Conservation (phyloP, 2,888 invertebrate species). For the Standfussiana lucernea region DNA sequence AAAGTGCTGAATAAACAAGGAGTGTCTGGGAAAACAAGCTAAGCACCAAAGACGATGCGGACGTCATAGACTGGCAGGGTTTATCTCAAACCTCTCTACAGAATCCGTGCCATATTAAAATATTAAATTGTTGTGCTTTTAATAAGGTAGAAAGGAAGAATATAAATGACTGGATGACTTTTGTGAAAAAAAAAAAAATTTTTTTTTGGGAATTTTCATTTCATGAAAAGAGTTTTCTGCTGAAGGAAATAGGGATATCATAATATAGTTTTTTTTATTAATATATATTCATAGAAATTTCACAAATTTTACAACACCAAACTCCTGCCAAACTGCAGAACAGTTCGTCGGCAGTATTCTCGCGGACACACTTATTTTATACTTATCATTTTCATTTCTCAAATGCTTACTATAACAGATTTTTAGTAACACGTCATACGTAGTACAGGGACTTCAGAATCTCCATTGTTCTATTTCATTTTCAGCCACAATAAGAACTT, state of each 20-base stretch:
- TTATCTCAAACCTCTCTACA: conserved; percentile 34
- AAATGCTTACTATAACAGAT: neutral
- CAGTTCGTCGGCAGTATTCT: no score
- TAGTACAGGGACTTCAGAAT: neutral
- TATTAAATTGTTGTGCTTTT: conserved; percentile 30
- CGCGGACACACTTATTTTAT: no score
- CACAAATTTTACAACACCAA: no score
- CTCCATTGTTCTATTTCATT: conserved; percentile 7
- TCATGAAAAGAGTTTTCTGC: neutral
- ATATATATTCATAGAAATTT: no score
- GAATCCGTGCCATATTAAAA: conserved; percentile 29
- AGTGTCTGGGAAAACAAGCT: conserved; percentile 34
- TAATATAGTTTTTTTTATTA: no score
- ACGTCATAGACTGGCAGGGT: conserved; percentile 25
- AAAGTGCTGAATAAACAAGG: conserved; percentile 41
- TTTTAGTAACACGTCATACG: neutral
- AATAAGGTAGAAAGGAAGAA: conserved; percentile 8
- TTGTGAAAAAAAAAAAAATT: neutral
- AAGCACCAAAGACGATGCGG: conserved; percentile 20
- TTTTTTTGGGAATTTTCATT: neutral
- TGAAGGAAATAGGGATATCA: no score
- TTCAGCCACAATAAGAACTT: neutral
- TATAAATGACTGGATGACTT: neutral
- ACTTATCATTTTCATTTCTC: neutral
- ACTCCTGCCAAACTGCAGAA: no score